Conservation (phyloP, 1,140 invertebrate species). For the Drosophila busckii region DNA sequence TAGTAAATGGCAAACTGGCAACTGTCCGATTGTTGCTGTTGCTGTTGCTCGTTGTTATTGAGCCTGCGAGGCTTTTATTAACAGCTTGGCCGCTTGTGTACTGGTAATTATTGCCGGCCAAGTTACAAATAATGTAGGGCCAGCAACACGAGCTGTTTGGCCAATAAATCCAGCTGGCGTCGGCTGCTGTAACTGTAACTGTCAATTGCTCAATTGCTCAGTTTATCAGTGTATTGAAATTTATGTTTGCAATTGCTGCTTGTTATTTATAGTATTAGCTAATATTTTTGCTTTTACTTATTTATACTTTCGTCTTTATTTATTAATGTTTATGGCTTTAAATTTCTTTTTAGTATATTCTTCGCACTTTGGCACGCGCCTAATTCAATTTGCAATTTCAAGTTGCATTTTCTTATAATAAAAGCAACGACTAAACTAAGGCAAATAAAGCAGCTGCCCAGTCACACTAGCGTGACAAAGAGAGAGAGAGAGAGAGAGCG, state of each 20-base stretch:
- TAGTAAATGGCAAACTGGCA: too few relatives aligned
- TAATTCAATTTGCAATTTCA: slow-evolving; percentile 25
- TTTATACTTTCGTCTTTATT: too few relatives aligned
- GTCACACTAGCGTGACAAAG: neutral
- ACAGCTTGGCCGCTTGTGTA: slow-evolving; percentile 4
- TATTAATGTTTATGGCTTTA: slow-evolving; percentile 8
- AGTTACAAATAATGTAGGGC: too few relatives aligned
- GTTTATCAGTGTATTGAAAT: slow-evolving; percentile 43
- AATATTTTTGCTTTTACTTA: slow-evolving; percentile 12
- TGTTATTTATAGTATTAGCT: slow-evolving; percentile 29
- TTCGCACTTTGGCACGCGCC: slow-evolving; percentile 31
- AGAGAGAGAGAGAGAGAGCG: neutral
- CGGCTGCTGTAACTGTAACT: neutral
- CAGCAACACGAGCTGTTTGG: too few relatives aligned
- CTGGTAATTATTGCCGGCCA: slow-evolving; percentile 18
- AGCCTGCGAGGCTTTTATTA: slow-evolving; percentile 13
- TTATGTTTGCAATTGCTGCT: slow-evolving; percentile 41
- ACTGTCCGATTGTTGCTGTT: too few relatives aligned
- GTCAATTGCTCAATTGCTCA: neutral
- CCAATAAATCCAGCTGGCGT: neutral
- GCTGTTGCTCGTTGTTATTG: neutral
- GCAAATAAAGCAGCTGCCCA: too few relatives aligned
- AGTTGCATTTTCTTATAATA: slow-evolving; percentile 3
- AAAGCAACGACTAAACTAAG: neutral
- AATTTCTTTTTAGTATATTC: too few relatives aligned